Evolutionary conservation across 1,140 invertebrate genomes (phyloP), one percentile per base, ranked within the genome.

Genomic region (Ruditapes philippinarum): DNA sequence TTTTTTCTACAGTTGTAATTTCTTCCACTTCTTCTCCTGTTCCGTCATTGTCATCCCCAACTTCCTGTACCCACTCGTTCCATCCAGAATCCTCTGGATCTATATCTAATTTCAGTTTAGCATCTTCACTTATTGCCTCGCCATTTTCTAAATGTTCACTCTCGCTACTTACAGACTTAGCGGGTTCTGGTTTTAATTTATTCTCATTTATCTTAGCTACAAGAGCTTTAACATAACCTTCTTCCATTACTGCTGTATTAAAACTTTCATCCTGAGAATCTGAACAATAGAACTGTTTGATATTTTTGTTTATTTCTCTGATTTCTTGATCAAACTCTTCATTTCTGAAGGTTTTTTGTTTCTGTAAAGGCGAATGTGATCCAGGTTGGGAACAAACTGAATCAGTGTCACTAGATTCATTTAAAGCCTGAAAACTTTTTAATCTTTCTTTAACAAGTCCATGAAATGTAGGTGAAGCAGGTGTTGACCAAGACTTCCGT

Each of bases 181-280:
- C 51, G 17, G 9, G 1, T 51, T 31, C 74, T 36, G 0, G 40
- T 76, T 3, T 40, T 14, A 88, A n/a, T n/a, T 76, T 83, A 45
- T 89, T 40, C 17, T 80, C 28, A 62, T 89, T 89, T 22, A 89
- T 89, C 36, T 83, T 89, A 22, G 70, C 54, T 12, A 89, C 87
- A 49, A 89, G 65, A 28, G 87, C 80, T 60, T 76, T 89, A 0
- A 89, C 87, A 74, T 89, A 89, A 28, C 87, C 87, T 70, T 28
- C 22, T 54, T 89, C 87, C 87, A 89, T 89, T 25, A 89, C 79
- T 89, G 62, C 57, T 19, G 78, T 42, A 81, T 76, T 89, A 65
- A 89, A 89, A 33, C 54, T 73, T 42, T 74, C 87, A 82, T 89
- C 79, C 33, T 83, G 68, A 40, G 79, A 74, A 22, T 73, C 22